These are phyloP conservation scores for Microcebus tavaratra DNA, from an alignment of 2,113 vertebrate genomes.

Conservation along the genomic window DNA sequence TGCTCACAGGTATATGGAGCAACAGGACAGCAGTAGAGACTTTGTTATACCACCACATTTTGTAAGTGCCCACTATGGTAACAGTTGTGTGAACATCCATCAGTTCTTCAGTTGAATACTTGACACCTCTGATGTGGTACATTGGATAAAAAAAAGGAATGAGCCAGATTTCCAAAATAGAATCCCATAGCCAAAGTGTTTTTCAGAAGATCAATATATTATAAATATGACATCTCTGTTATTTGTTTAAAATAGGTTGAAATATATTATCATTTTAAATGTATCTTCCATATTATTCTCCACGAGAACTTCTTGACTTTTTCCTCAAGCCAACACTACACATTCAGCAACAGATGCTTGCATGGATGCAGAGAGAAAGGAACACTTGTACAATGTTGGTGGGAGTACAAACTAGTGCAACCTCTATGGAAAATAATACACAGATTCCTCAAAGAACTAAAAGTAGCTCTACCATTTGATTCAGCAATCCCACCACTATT, in stretches of 20 bases:
- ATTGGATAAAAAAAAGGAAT: not conserved
- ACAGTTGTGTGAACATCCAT: not conserved
- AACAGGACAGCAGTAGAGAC: not conserved
- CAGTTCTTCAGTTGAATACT: not conserved
- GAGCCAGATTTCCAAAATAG: not conserved
- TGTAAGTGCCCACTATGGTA: not conserved
- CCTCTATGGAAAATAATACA: too few relatives aligned
- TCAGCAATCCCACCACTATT: too few relatives aligned
- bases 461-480: too few relatives aligned
- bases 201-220: not conserved
- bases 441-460: too few relatives aligned
- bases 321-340: not conserved
- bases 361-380: too few relatives aligned
- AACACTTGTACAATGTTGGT: too few relatives aligned
- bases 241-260: constrained; percentile 31
- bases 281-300: not conserved
- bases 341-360: not conserved
- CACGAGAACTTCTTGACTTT: not conserved
- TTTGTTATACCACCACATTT: not conserved
- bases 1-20: not conserved
- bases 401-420: too few relatives aligned
- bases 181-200: not conserved
- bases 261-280: not conserved
- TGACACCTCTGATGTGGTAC: not conserved
- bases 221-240: not conserved